A percentile compares a stretch with the other conserved stretches of the same genome.
phyloP scores from a whole-genome alignment of 2,888 invertebrate species.

The Mongoloraphidia duomilia region DNA sequence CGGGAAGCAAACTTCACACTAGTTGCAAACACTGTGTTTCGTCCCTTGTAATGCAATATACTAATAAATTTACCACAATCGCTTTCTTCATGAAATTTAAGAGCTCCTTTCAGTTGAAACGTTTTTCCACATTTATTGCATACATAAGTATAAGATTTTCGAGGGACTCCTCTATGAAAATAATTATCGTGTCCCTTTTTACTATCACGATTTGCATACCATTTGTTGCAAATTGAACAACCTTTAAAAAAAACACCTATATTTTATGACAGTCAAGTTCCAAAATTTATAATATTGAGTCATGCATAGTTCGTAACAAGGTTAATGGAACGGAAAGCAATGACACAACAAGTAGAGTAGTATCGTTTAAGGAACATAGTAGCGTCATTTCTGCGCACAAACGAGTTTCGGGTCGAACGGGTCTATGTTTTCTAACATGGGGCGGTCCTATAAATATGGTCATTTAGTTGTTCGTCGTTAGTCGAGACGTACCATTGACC shows the following conservation, averaged over 20 bases:
- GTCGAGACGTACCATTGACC: no score
- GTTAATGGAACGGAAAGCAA: no score
- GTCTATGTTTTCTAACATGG: no score
- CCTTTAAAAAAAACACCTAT: slow-evolving; percentile 16
- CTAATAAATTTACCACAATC: slow-evolving; percentile 25
- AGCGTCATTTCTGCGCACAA: no score
- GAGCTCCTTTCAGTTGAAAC: slow-evolving; percentile 26
- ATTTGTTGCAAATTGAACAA: slow-evolving; percentile 31
- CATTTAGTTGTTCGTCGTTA: no score
- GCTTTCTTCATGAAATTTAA: slow-evolving; percentile 30
- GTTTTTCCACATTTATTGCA: slow-evolving; percentile 24
- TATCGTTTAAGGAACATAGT: no score
- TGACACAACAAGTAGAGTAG: no score
- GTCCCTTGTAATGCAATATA: neutral
- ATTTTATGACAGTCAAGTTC: neutral
- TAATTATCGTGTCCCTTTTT: slow-evolving; percentile 29
- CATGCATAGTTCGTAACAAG: no score
- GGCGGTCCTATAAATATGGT: no score
- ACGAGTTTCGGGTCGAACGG: no score
- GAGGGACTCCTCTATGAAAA: slow-evolving; percentile 18
- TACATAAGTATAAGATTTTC: slow-evolving; percentile 22
- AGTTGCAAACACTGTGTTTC: no score
- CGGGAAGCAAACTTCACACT: no score
- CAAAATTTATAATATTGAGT: neutral
- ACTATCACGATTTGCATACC: slow-evolving; percentile 29